Conservation (phyloP, 2,113 vertebrate genomes). For the Hylia prasina region DNA sequence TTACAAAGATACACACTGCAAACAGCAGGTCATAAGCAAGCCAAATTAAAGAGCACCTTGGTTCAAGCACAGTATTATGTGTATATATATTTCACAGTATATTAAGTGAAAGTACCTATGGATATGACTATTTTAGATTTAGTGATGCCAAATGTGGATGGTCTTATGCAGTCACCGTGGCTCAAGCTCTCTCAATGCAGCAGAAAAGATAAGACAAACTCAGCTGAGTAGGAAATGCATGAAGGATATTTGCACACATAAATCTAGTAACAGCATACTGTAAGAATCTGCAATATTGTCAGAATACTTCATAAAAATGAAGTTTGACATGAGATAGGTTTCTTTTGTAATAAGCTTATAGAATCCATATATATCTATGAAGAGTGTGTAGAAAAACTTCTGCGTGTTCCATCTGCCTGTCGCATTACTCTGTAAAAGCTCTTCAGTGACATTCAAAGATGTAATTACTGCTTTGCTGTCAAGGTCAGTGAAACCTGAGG, state of each 20-base stretch:
- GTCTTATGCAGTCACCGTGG: neutral
- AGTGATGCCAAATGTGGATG: neutral
- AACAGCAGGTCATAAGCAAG: neutral
- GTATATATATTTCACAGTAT: neutral
- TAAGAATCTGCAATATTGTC: neutral
- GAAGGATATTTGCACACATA: neutral
- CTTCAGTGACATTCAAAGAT: neutral
- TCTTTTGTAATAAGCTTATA: neutral
- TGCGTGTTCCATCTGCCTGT: neutral
- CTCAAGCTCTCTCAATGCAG: neutral
- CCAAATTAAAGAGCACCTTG: neutral
- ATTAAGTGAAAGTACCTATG: neutral
- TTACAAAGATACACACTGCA: neutral
- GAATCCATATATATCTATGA: neutral
- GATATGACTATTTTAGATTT: neutral
- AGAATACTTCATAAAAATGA: neutral
- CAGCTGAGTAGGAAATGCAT: neutral
- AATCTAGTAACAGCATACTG: neutral
- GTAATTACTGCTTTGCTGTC: neutral
- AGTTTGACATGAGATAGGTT: neutral
- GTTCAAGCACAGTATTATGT: neutral
- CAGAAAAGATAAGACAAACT: neutral
- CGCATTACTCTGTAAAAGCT: neutral
- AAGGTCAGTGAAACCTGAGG: slow-evolving; percentile 31
- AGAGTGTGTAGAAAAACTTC: neutral